These are phyloP conservation scores for Drosophila eohydei DNA, from an alignment of 2,888 invertebrate species.

Conservation along the genomic window DNA sequence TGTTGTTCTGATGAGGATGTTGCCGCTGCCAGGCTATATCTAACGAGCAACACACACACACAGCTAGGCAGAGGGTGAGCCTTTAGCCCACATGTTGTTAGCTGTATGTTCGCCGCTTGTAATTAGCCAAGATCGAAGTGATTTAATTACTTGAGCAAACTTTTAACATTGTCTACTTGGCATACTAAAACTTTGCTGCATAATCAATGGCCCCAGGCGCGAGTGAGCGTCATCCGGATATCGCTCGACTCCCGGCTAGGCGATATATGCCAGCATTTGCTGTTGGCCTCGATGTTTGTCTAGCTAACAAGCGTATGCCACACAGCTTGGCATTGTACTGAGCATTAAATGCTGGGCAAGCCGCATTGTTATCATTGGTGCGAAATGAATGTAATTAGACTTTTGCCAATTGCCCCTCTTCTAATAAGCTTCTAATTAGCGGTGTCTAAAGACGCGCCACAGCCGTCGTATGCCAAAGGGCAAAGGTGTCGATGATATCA, in stretches of 20 bases:
- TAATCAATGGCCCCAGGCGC: conserved; percentile 58
- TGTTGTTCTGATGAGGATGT: conserved; percentile 70
- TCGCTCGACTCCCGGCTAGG: conserved; percentile 2
- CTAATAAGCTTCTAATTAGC: conserved; percentile 75
- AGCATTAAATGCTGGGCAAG: conserved; percentile 42
- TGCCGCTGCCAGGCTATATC: conserved; percentile 58
- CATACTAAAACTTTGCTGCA: conserved; percentile 68
- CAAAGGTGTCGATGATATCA: conserved; percentile 55
- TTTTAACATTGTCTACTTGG: conserved; percentile 76
- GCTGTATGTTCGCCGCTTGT: conserved; percentile 66
- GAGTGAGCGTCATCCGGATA: conserved; percentile 27
- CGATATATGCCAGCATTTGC: conserved; percentile 5
- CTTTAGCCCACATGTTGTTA: conserved; percentile 39
- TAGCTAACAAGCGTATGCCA: conserved; percentile 12
- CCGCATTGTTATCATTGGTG: conserved; percentile 70
- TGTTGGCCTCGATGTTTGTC: conserved; percentile 21
- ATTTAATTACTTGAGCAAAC: conserved; percentile 81
- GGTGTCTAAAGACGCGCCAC: conserved; percentile 35
- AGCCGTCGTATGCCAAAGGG: conserved; percentile 11
- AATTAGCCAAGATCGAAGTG: conserved; percentile 82
- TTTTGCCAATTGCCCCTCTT: conserved; percentile 62
- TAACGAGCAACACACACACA: conserved; percentile 55
- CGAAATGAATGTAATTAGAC: conserved; percentile 75
- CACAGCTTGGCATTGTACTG: conserved; percentile 24
- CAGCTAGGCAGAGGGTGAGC: conserved; percentile 7